Base-by-base conservation (phyloP, 1,140 invertebrate species). In the Sminthurides bifidus region DNA sequence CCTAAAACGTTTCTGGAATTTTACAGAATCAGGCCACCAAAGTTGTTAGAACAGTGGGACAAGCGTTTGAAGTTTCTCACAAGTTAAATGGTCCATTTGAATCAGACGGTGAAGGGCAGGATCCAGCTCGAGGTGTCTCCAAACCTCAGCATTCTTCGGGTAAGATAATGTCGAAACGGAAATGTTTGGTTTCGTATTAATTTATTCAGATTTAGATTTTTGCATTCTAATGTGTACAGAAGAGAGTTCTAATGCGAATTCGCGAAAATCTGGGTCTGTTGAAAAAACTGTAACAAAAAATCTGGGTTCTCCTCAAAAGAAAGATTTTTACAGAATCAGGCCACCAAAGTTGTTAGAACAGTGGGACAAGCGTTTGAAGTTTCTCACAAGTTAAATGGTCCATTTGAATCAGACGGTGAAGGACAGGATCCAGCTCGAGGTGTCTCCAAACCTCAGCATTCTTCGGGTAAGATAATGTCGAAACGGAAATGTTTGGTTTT, bases 321-420 rank as follows among this genome's bases (percentile, higher is more conserved):
- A 49, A 33, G 35, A 33, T 10, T 31, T 31, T 17, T 31, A 27
- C 19, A 27, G 29, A 3, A 49, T 49, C 6, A 3, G 77, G 94
- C 94, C 3, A 93, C 96, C 88, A 79, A 86, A 66, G 89, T 98
- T 63, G 94, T 98, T 35, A 79, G 93, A 66, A 98, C 93, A 0
- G 92, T 98, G 59, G 93, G 94, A 30, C 93, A 98, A 75, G 94
- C 94, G 19, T 98, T 98, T 75, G 94, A 98, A 75, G 92, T 98
- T 35, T n/a, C n/a, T n/a, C n/a, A n/a, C n/a, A n/a, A n/a, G n/a
- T n/a, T n/a, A n/a, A n/a, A n/a, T n/a, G n/a, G n/a, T n/a, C n/a
- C n/a, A n/a, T n/a, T n/a, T n/a, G n/a, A n/a, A n/a, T n/a, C n/a
- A n/a, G n/a, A n/a, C n/a, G n/a, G n/a, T n/a, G n/a, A n/a, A n/a